These are phyloP conservation scores for Meleagris gallopavo DNA, from an alignment of 2,113 vertebrate species.

Conservation along the genomic window DNA sequence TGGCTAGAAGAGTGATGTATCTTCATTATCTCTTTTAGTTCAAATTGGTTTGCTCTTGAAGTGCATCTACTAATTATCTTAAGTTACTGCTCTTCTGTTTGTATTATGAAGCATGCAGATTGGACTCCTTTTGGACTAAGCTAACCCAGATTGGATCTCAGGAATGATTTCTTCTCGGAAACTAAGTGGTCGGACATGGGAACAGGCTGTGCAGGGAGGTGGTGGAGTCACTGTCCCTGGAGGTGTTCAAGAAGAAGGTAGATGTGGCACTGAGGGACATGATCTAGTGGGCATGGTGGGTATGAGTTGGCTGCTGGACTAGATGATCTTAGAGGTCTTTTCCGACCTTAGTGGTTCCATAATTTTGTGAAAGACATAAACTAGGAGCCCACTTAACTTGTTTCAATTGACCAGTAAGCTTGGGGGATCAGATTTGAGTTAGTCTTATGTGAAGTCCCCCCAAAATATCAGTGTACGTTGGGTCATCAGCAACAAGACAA, in stretches of 20 bases:
- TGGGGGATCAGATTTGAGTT: rapidly evolving
- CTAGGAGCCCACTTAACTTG: neutral
- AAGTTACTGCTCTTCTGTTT: neutral
- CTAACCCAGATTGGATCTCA: no score
- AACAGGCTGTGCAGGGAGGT: no score
- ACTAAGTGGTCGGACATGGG: no score
- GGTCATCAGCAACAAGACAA: neutral
- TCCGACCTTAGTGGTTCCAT: no score
- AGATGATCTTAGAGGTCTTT: no score
- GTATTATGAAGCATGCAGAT: neutral
- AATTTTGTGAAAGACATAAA: neutral
- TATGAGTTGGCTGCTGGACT: no score
- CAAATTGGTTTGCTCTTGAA: neutral
- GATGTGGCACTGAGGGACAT: no score
- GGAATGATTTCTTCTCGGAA: no score
- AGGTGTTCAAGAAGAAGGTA: no score
- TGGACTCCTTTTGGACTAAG: neutral
- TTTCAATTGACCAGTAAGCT: neutral
- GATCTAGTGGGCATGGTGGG: no score
- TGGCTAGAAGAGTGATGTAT: neutral
- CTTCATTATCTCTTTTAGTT: neutral
- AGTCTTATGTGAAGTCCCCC: neutral
- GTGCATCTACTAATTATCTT: neutral
- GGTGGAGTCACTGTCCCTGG: no score
- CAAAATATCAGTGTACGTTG: neutral